Percentiles rank a stretch among this genome's conserved stretches.
phyloP scores from a whole-genome alignment of 37 sponge, comb jelly and placozoan genomes.

The Geodia barretti region DNA sequence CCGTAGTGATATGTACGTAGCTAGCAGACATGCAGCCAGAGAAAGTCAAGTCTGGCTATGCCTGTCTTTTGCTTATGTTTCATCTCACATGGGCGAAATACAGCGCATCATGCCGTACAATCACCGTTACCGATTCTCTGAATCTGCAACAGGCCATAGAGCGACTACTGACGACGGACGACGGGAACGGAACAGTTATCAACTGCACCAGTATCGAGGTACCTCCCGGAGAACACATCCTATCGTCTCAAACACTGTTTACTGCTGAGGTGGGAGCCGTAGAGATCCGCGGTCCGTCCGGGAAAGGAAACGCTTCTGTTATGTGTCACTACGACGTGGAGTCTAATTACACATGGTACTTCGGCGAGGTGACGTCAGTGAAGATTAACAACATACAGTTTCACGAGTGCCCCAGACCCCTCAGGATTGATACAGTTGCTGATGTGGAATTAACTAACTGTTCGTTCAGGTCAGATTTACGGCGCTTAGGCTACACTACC shows the following conservation, averaged over 20 bases:
- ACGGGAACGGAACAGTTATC: no score
- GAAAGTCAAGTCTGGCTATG: no score
- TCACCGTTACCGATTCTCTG: not conserved
- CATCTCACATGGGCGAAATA: no score
- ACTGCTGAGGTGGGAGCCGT: not conserved
- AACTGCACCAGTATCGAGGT: not conserved
- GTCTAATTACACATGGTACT: slow-evolving; percentile 32
- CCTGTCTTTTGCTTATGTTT: no score
- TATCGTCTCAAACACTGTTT: not conserved
- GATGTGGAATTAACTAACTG: slow-evolving; percentile 20
- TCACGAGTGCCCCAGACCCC: slow-evolving; percentile 20
- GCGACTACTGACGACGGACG: not conserved
- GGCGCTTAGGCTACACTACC: no score
- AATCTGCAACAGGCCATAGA: not conserved
- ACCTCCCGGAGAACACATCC: not conserved
- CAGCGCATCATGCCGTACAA: not conserved
- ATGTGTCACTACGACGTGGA: not conserved
- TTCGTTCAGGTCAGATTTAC: slow-evolving; percentile 39
- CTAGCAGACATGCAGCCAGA: no score
- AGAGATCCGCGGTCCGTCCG: not conserved
- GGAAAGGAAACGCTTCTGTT: not conserved
- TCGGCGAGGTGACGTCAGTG: not conserved
- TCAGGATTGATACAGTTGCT: slow-evolving; percentile 23
- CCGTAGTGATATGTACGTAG: no score
- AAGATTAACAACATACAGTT: slow-evolving; percentile 14